A percentile compares a stretch with the other conserved stretches of the same genome.
Evolutionary conservation across 2,113 vertebrate genomes (phyloP).

Genomic region (Alligator sinensis): DNA sequence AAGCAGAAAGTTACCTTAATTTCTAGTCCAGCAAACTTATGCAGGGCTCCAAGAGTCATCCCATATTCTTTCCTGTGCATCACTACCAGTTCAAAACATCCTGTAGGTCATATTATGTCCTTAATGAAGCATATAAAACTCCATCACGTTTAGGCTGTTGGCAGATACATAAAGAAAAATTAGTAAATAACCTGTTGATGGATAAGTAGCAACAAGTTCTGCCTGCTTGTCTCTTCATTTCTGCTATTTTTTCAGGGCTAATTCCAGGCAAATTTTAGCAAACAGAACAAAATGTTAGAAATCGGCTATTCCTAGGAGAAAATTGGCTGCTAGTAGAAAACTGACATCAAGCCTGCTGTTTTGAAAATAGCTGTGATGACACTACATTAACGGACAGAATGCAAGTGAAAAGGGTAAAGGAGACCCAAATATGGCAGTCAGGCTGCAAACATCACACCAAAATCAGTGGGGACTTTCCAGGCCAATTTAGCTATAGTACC

Average conservation of each 20-base stretch:
- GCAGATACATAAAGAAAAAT: not conserved
- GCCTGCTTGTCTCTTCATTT: not conserved
- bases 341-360: not conserved
- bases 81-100: not conserved
- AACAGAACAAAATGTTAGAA: not conserved
- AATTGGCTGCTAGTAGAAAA: not conserved
- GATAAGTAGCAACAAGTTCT: accelerated
- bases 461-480: not conserved
- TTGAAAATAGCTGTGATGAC: not conserved
- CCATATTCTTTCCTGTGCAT: accelerated
- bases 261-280: not conserved
- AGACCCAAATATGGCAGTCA: not conserved
- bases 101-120: not conserved
- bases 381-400: not conserved
- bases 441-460: not conserved
- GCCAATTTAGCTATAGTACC: accelerated
- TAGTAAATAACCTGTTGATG: not conserved
- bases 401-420: not conserved
- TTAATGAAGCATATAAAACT: not conserved
- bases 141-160: accelerated
- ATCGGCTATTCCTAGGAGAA: not conserved
- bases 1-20: not conserved
- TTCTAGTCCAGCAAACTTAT: not conserved
- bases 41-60: not conserved
- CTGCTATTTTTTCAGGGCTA: not conserved